Evolutionary conservation across 2,888 invertebrate genomes (phyloP).

Genomic region (Drosophila merina): DNA sequence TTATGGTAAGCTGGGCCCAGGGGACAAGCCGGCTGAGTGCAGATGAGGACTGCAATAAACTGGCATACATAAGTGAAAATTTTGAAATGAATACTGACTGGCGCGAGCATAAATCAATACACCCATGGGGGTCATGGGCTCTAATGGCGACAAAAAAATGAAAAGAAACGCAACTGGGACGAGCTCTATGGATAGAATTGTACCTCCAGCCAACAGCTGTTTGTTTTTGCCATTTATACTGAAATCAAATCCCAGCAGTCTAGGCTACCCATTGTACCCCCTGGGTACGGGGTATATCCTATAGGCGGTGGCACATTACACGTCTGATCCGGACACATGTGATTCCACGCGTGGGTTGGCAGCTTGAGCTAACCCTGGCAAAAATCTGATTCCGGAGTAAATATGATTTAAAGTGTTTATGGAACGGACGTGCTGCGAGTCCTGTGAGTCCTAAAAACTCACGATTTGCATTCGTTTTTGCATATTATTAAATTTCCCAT

Average conservation of each 20-base stretch:
- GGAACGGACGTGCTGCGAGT: constrained; percentile 20
- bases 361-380: constrained; percentile 11
- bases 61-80: constrained; percentile 56
- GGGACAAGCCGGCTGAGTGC: constrained; percentile 27
- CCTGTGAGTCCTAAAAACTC: neutral
- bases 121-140: constrained; percentile 33
- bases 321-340: constrained; percentile 33
- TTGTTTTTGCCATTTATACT: neutral
- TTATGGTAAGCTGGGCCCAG: neutral
- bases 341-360: constrained; percentile 12
- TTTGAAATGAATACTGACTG: constrained; percentile 61
- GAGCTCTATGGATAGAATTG: constrained; percentile 7
- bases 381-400: constrained; percentile 56
- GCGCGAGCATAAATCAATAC: constrained; percentile 70
- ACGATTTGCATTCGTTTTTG: neutral
- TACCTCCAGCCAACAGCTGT: constrained; percentile 14
- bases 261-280: neutral
- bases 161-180: neutral
- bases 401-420: constrained; percentile 29
- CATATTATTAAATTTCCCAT: neutral
- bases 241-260: constrained; percentile 4
- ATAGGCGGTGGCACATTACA: constrained; percentile 36
- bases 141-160: constrained; percentile 10
- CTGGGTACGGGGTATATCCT: neutral
- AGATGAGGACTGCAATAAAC: constrained; percentile 44